Percentiles rank a stretch among this genome's conserved stretches.
These are phyloP conservation scores for Apantesis nais DNA, from an alignment of 2,888 invertebrate species.

Conservation along the genomic window DNA sequence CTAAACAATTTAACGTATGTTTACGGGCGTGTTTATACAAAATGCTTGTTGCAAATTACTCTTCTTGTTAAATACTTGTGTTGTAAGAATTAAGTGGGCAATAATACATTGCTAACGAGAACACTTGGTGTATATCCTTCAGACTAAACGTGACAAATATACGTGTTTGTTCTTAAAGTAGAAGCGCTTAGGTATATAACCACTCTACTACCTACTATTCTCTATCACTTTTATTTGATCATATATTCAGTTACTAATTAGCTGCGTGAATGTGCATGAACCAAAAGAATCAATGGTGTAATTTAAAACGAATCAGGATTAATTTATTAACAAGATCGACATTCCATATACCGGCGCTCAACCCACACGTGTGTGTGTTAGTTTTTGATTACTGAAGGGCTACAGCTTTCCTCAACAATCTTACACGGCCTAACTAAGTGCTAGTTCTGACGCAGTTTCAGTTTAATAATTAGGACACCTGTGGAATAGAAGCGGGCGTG, in stretches of 20 bases:
- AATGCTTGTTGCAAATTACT: conserved; percentile 54
- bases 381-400: too few relatives aligned
- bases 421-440: too few relatives aligned
- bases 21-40: conserved; percentile 47
- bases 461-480: too few relatives aligned
- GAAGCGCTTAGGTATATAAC: conserved; percentile 49
- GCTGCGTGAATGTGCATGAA: neutral
- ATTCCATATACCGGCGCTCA: too few relatives aligned
- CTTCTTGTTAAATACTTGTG: conserved; percentile 50
- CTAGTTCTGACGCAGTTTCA: too few relatives aligned
- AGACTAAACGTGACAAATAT: conserved; percentile 62
- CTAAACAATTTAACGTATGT: conserved; percentile 44
- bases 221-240: conserved; percentile 32
- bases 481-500: too few relatives aligned
- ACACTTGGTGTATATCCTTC: conserved; percentile 47
- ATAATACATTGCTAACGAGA: conserved; percentile 67
- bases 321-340: too few relatives aligned
- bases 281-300: too few relatives aligned
- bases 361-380: neutral
- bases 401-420: too few relatives aligned
- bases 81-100: conserved; percentile 66
- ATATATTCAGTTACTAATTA: neutral
- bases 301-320: too few relatives aligned
- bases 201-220: conserved; percentile 44
- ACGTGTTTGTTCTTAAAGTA: conserved; percentile 52